Evolutionary conservation across 2,888 invertebrate species (phyloP).

Genomic region (Beris chalybata): DNA sequence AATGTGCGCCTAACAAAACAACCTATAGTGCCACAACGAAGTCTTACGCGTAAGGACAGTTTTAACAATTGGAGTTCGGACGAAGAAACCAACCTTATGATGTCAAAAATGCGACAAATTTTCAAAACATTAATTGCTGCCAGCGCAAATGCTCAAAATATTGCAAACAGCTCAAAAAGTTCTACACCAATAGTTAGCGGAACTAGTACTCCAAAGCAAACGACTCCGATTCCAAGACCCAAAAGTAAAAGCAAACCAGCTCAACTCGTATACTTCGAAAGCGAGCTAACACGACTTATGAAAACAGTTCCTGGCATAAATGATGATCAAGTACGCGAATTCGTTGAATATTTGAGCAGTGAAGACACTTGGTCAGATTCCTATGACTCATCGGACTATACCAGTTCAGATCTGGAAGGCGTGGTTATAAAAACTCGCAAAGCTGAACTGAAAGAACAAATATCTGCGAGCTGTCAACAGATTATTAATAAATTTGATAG

Average conservation of each 20-base stretch:
- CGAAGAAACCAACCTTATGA: slow-evolving; percentile 92
- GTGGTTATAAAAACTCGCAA: slow-evolving; percentile 61
- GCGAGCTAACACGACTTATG: slow-evolving; percentile 85
- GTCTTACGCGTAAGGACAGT: slow-evolving; percentile 80
- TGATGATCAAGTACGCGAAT: slow-evolving; percentile 87
- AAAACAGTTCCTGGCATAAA: slow-evolving; percentile 90
- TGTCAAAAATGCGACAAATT: slow-evolving; percentile 91
- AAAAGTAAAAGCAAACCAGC: slow-evolving; percentile 75
- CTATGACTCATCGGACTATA: slow-evolving; percentile 90
- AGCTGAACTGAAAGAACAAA: slow-evolving; percentile 77
- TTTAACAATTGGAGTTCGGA: slow-evolving; percentile 94
- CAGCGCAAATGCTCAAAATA: slow-evolving; percentile 57
- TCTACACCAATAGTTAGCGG: slow-evolving; percentile 52
- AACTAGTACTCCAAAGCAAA: slow-evolving; percentile 52
- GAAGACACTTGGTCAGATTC: slow-evolving; percentile 95
- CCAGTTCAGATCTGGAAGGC: slow-evolving; percentile 83
- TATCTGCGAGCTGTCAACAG: slow-evolving; percentile 85
- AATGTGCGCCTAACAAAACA: not conserved
- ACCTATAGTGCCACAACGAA: slow-evolving; percentile 47
- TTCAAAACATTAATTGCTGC: slow-evolving; percentile 88
- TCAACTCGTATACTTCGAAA: slow-evolving; percentile 86
- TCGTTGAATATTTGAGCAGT: slow-evolving; percentile 88
- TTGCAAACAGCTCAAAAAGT: slow-evolving; percentile 52
- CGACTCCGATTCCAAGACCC: slow-evolving; percentile 63
- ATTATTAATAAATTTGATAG: slow-evolving; percentile 84